phyloP scores from a whole-genome alignment of 1,140 invertebrate species.

The Venturia canescens region DNA sequence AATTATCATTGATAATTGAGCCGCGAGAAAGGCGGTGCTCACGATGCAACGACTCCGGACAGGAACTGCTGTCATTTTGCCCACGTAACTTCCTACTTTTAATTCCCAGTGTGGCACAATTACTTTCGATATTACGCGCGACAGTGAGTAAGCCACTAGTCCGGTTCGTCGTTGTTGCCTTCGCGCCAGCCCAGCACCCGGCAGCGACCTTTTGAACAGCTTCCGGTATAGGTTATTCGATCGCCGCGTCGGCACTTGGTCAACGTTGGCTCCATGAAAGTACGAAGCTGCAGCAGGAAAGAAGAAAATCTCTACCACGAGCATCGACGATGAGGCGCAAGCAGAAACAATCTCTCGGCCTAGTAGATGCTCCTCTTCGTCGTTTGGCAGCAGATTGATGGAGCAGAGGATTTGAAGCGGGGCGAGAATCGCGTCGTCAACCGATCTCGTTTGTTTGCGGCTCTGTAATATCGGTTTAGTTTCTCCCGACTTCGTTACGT shows the following conservation, averaged over 20 bases:
- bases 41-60: not conserved
- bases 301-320: conserved; percentile 4
- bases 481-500: not conserved
- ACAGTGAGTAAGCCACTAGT: conserved; percentile 37
- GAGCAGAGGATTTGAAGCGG: not conserved
- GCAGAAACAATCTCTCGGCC: no score
- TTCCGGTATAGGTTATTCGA: conserved; percentile 39
- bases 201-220: not conserved
- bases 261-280: not conserved
- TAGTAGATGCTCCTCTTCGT: no score
- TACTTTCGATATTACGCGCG: conserved; percentile 17
- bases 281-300: not conserved
- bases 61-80: not conserved
- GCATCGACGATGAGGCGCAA: no score
- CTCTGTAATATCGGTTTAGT: conserved; percentile 27
- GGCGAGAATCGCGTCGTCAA: not conserved
- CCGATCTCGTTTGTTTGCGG: conserved; percentile 20
- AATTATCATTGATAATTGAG: no score
- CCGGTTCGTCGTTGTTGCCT: conserved; percentile 43
- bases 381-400: not conserved
- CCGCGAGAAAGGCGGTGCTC: no score
- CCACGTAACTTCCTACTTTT: conserved; percentile 25
- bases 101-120: conserved; percentile 33
- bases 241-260: conserved; percentile 24
- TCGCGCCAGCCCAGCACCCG: conserved; percentile 19